Evolutionary conservation across 2,888 invertebrate genomes (phyloP).

Genomic region (Spodoptera exigua): DNA sequence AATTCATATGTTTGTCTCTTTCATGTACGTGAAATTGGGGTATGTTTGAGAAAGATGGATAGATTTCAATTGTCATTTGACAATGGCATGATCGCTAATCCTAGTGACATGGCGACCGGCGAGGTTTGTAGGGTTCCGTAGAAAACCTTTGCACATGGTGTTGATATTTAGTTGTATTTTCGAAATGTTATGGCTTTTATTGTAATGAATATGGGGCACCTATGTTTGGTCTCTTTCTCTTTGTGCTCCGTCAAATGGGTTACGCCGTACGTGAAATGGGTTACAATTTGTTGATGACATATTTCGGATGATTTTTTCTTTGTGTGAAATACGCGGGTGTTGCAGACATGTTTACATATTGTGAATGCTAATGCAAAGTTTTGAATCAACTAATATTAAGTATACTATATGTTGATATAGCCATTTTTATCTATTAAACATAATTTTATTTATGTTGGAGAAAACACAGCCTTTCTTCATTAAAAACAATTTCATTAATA

Average conservation of each 20-base stretch:
- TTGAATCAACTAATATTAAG: too few relatives aligned
- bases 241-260: conserved; percentile 28
- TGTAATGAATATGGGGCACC: conserved; percentile 48
- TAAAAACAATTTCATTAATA: too few relatives aligned
- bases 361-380: too few relatives aligned
- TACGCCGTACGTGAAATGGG: conserved; percentile 10
- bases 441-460: too few relatives aligned
- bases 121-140: conserved; percentile 73
- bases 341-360: too few relatives aligned
- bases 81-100: conserved; percentile 84
- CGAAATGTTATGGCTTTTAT: conserved; percentile 46
- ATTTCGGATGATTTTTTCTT: background rate
- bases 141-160: conserved; percentile 45
- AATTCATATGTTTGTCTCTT: conserved; percentile 77
- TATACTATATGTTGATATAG: too few relatives aligned
- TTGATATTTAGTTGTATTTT: conserved; percentile 23
- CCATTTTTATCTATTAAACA: too few relatives aligned
- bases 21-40: conserved; percentile 55
- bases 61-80: conserved; percentile 84
- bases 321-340: too few relatives aligned
- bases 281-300: conserved; percentile 1
- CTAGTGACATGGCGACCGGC: conserved; percentile 78
- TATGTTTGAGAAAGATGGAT: conserved; percentile 76
- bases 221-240: conserved; percentile 15
- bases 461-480: too few relatives aligned